phyloP scores from a whole-genome alignment of 2,113 vertebrate genomes.

The Ptyas mucosa region DNA sequence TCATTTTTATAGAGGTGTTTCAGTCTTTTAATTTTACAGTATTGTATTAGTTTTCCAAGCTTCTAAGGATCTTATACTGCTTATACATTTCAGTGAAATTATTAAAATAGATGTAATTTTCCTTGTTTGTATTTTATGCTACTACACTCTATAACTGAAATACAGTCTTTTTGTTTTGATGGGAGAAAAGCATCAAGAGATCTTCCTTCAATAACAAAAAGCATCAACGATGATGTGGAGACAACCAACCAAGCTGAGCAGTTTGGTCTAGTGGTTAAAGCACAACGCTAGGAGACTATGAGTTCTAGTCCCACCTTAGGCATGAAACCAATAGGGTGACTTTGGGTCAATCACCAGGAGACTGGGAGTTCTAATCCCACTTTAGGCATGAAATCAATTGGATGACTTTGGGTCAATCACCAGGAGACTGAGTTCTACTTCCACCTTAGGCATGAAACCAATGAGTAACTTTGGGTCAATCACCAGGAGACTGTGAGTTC shows the following conservation, averaged over 20 bases:
- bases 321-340: not conserved
- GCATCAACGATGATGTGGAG: not conserved
- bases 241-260: not conserved
- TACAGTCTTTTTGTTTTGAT: not conserved
- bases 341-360: not conserved
- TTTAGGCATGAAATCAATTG: too few species aligned
- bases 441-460: too few species aligned
- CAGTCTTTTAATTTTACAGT: not conserved
- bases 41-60: not conserved
- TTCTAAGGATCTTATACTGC: not conserved
- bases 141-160: not conserved
- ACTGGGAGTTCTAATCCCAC: too few species aligned
- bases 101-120: not conserved
- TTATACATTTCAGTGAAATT: not conserved
- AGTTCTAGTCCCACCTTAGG: not conserved
- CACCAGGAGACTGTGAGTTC: too few species aligned
- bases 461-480: too few species aligned
- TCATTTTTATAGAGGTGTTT: not conserved
- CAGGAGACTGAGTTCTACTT: too few species aligned
- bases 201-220: not conserved
- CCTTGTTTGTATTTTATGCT: not conserved
- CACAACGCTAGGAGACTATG: not conserved
- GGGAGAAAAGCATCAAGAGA: not conserved
- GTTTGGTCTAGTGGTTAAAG: not conserved
- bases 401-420: too few species aligned